phyloP scores from a whole-genome alignment of 2,797 vertebrate species.

The Falco berigora region DNA sequence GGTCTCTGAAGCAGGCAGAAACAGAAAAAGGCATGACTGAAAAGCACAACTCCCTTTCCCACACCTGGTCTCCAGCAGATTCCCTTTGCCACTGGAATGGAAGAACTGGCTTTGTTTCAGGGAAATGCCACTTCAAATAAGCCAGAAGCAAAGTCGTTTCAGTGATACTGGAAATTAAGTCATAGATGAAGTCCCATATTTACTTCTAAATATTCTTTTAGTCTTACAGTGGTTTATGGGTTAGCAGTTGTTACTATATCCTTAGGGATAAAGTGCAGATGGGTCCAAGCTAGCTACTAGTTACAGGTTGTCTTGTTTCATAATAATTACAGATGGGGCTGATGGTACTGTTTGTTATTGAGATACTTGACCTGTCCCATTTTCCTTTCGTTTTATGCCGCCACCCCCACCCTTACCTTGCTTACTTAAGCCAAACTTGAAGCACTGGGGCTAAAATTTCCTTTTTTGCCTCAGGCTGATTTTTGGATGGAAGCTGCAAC shows the following conservation, averaged over 20 bases:
- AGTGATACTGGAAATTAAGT: background rate
- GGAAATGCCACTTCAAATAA: background rate
- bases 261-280: background rate
- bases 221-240: background rate
- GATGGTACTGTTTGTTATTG: background rate
- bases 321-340: background rate
- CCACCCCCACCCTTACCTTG: fast-evolving
- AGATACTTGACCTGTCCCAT: background rate
- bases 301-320: background rate
- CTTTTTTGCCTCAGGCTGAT: background rate
- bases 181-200: background rate
- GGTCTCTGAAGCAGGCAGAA: background rate
- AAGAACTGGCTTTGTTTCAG: background rate
- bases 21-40: background rate
- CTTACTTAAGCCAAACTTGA: background rate
- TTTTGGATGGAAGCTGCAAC: background rate
- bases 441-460: background rate
- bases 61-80: background rate
- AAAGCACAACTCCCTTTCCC: background rate
- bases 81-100: background rate
- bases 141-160: background rate
- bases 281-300: background rate
- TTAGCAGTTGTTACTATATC: background rate
- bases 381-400: background rate
- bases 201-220: background rate